Base-by-base conservation (phyloP, 2,797 vertebrate species). In the Clarias fuscus region DNA sequence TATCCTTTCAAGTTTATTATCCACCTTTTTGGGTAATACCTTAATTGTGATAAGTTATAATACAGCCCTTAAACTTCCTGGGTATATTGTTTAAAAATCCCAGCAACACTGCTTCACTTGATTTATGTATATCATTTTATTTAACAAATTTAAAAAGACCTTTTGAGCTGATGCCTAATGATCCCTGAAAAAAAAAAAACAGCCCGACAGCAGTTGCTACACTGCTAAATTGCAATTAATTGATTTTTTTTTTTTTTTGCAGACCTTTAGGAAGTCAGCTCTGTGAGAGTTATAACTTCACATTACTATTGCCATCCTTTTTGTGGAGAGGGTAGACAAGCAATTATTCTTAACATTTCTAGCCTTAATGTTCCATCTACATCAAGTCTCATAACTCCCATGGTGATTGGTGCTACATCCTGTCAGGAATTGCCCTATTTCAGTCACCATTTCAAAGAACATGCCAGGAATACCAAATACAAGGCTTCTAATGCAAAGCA, bases 301-400 rank as follows among this genome's bases (percentile, higher is more conserved):
- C 7, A 58, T 58, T 76, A 58, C 15, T 76, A 10, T 76, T 30
- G n/a, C 10, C 15, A 76, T 76, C n/a, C 13, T 20, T 77, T 73
- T 76, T 6, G 73, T 17, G 1, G 15, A 4, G 11, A 18, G 53
- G 10, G n/a, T 33, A 17, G 75, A 59, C 75, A 77, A 77, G 75
- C 75, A 77, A 59, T 59, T 77, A 77, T 77, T 58, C 73, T 17
- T 76, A 17, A 8, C n/a, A 77, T 77, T 77, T 77, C 27, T 30
- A 77, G 53, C 75, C 30, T 7, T 27, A 58, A 30, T 17, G 22
- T 53, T 56, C 33, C 24, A 56, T 53, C 14, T 53, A 56, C 14
- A 8, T 76, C 73, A 76, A n/a, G 40, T 73, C 24, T 75, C 72
- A 53, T 75, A 43, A 53, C 72, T 53, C 72, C 13, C 6, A 27